These are phyloP conservation scores for Phallusia fumigata DNA, from an alignment of 23 tunicate genomes.

Conservation along the genomic window DNA sequence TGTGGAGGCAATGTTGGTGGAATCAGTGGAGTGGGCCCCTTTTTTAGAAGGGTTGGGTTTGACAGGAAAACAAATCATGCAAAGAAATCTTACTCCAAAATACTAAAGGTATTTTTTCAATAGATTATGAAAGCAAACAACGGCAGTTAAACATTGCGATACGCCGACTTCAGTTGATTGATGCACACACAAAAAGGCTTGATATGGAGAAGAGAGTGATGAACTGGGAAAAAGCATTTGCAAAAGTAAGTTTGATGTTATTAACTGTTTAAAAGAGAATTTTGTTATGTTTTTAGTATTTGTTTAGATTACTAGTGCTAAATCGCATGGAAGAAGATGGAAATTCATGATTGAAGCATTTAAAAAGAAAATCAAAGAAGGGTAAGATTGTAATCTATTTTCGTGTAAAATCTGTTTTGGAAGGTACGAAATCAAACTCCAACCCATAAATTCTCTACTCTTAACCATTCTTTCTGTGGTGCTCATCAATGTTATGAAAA, in stretches of 20 bases:
- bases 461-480: too few species aligned
- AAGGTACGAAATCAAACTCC: too few species aligned
- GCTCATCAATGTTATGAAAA: too few species aligned
- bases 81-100: too few species aligned
- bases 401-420: too few species aligned
- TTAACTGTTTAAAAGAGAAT: too few species aligned
- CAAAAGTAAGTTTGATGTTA: slow-evolving; percentile 42
- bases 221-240: slow-evolving; percentile 95
- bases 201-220: slow-evolving; percentile 71
- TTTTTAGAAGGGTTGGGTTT: too few species aligned
- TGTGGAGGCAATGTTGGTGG: too few species aligned
- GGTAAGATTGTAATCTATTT: slow-evolving; percentile 37
- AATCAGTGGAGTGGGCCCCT: too few species aligned
- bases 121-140: slow-evolving; percentile 91
- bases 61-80: too few species aligned
- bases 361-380: slow-evolving; percentile 72
- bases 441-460: too few species aligned
- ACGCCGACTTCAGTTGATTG: slow-evolving; percentile 58
- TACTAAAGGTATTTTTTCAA: neutral
- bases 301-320: slow-evolving; percentile 65
- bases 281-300: neutral
- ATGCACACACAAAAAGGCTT: slow-evolving; percentile 54
- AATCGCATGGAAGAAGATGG: slow-evolving; percentile 89
- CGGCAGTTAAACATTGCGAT: slow-evolving; percentile 88
- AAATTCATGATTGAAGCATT: slow-evolving; percentile 84